Percentiles rank a stretch among this genome's conserved stretches.
These are phyloP conservation scores for Cremastobaeus sp. DNA, from an alignment of 2,888 invertebrate species.

Conservation along the genomic window DNA sequence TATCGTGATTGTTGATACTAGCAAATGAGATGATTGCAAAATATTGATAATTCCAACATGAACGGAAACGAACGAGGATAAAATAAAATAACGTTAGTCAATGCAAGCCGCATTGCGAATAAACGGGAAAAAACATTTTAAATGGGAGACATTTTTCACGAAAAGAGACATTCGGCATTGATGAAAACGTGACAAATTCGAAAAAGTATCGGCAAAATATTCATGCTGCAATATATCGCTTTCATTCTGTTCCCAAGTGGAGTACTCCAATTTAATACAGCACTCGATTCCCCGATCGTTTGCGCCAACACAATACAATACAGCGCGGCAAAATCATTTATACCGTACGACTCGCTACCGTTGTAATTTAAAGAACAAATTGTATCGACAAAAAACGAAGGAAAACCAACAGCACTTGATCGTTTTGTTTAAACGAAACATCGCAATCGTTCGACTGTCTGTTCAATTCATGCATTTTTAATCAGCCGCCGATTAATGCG, in stretches of 20 bases:
- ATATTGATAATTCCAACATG: slow-evolving; percentile 50
- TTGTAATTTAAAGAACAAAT: slow-evolving; percentile 54
- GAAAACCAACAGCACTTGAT: slow-evolving; percentile 19
- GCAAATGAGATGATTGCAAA: slow-evolving; percentile 37
- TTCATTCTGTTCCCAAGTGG: slow-evolving; percentile 58
- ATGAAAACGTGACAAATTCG: slow-evolving; percentile 61
- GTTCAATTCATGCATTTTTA: too few species aligned
- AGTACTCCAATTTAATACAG: slow-evolving; percentile 60
- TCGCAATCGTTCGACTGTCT: slow-evolving; percentile 17
- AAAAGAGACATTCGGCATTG: slow-evolving; percentile 48
- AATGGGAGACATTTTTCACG: slow-evolving; percentile 44
- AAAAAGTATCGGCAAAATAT: slow-evolving; percentile 60
- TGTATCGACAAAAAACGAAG: slow-evolving; percentile 35
- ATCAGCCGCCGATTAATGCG: too few species aligned
- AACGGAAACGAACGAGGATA: slow-evolving; percentile 18
- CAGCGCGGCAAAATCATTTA: slow-evolving; percentile 57
- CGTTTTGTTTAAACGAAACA: slow-evolving; percentile 16
- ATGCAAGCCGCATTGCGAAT: slow-evolving; percentile 52
- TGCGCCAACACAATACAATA: slow-evolving; percentile 59
- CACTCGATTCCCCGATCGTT: slow-evolving; percentile 58
- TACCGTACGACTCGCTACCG: slow-evolving; percentile 47
- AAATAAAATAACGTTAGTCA: slow-evolving; percentile 55
- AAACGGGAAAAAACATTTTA: slow-evolving; percentile 53
- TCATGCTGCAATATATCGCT: slow-evolving; percentile 54
- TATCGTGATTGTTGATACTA: slow-evolving; percentile 27